Evolutionary conservation across 30 jellyfish, hydroid and myxozoan genomes (phyloP).

Genomic region (Morbakka virulenta): DNA sequence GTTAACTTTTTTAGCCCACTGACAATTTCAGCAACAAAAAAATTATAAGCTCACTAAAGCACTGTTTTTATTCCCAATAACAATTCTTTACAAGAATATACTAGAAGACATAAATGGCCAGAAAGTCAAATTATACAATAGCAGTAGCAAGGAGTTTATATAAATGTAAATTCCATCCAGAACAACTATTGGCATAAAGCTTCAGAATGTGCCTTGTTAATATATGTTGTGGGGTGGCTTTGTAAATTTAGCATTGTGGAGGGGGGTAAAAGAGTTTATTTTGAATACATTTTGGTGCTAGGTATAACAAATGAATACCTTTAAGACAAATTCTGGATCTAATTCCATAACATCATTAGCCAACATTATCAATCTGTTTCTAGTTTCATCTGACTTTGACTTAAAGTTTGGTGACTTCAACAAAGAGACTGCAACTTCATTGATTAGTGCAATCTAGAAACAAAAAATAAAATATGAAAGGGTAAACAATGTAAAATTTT

Average conservation of each 20-base stretch:
- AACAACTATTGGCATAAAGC: neutral
- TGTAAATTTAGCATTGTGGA: neutral
- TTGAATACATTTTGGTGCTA: neutral
- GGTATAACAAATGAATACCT: too few relatives aligned
- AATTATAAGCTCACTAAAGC: too few relatives aligned
- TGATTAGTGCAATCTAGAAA: conserved; percentile 48
- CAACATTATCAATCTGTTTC: conserved; percentile 27
- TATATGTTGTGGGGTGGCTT: neutral
- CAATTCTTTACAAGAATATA: too few relatives aligned
- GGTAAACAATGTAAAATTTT: too few relatives aligned
- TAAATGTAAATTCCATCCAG: too few relatives aligned
- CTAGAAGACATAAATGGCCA: too few relatives aligned
- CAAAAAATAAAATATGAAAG: neutral
- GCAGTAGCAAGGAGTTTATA: too few relatives aligned
- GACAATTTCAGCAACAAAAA: too few relatives aligned
- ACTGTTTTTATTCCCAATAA: too few relatives aligned
- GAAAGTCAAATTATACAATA: too few relatives aligned
- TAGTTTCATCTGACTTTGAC: conserved; percentile 18
- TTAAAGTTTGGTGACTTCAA: conserved; percentile 60
- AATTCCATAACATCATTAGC: conserved; percentile 18
- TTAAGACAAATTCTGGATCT: conserved; percentile 78
- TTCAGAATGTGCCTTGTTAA: neutral
- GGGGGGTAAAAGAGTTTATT: too few relatives aligned
- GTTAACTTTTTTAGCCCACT: too few relatives aligned
- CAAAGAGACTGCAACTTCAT: conserved; percentile 62